A percentile compares a stretch with the other conserved stretches of the same genome.
These are phyloP conservation scores for Cryptosula pallasiana DNA, from an alignment of 2,888 invertebrate genomes.

Conservation along the genomic window DNA sequence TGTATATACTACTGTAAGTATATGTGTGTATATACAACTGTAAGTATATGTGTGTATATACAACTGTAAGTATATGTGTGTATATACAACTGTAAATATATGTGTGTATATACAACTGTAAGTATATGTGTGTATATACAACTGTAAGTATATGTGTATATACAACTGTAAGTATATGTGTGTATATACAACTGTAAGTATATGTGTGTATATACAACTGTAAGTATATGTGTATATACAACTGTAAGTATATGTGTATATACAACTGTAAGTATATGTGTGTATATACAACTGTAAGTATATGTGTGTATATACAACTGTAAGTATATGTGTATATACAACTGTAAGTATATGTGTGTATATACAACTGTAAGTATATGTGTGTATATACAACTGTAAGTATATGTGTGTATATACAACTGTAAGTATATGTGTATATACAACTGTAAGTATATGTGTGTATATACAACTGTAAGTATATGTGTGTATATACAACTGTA, in stretches of 20 bases:
- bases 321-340: slow-evolving; percentile 8
- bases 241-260: slow-evolving; percentile 12
- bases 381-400: slow-evolving; percentile 23
- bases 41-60: slow-evolving; percentile 14
- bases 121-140: no score
- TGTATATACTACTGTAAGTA: slow-evolving; percentile 21
- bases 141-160: slow-evolving; percentile 12
- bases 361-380: slow-evolving; percentile 14
- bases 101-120: slow-evolving; percentile 19
- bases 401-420: no score
- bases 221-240: slow-evolving; percentile 2
- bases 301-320: no score
- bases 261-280: slow-evolving; percentile 11
- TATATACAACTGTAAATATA: slow-evolving; percentile 19
- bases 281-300: slow-evolving; percentile 22
- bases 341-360: slow-evolving; percentile 14
- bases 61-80: slow-evolving; percentile 12
- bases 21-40: slow-evolving; percentile 9
- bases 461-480: slow-evolving; percentile 21
- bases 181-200: slow-evolving; percentile 22
- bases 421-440: slow-evolving; percentile 5
- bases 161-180: slow-evolving; percentile 11
- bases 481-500: slow-evolving; percentile 19
- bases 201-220: slow-evolving; percentile 9
- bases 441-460: slow-evolving; percentile 12